Conservation (phyloP, 2,888 invertebrate species). For the Prenolepis imparis region DNA sequence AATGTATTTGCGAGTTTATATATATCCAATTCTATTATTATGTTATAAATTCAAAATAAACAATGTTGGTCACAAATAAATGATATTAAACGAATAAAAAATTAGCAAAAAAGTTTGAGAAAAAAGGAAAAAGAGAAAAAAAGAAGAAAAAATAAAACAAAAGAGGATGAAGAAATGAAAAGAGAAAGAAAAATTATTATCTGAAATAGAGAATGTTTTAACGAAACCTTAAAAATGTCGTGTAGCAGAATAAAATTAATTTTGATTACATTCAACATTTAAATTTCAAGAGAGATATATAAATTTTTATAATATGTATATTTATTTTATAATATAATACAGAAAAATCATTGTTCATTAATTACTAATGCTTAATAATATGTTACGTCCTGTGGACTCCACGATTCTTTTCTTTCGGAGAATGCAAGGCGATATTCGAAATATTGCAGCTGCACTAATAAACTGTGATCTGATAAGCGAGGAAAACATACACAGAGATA, state of each 20-base stretch:
- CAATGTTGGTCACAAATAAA: background rate
- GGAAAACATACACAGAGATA: too few species aligned
- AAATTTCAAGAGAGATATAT: constrained; percentile 7
- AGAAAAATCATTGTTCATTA: background rate
- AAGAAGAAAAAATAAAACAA: background rate
- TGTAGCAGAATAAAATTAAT: too few species aligned
- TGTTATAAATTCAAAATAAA: constrained; percentile 9
- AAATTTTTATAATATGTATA: constrained; percentile 14
- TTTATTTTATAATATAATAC: background rate
- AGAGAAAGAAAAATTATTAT: background rate
- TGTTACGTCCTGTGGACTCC: too few species aligned
- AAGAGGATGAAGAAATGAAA: background rate
- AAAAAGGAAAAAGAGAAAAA: background rate
- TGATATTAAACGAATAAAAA: background rate
- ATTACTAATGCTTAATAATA: background rate
- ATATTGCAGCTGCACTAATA: too few species aligned
- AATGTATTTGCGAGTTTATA: background rate
- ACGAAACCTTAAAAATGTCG: too few species aligned
- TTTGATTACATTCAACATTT: too few species aligned
- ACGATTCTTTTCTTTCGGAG: too few species aligned
- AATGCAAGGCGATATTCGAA: too few species aligned
- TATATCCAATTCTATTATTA: background rate
- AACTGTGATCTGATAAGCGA: too few species aligned
- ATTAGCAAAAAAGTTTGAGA: background rate
- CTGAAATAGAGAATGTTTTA: too few species aligned